Evolutionary conservation across 2,888 invertebrate species (phyloP).

Genomic region (Tetranychus truncatus): DNA sequence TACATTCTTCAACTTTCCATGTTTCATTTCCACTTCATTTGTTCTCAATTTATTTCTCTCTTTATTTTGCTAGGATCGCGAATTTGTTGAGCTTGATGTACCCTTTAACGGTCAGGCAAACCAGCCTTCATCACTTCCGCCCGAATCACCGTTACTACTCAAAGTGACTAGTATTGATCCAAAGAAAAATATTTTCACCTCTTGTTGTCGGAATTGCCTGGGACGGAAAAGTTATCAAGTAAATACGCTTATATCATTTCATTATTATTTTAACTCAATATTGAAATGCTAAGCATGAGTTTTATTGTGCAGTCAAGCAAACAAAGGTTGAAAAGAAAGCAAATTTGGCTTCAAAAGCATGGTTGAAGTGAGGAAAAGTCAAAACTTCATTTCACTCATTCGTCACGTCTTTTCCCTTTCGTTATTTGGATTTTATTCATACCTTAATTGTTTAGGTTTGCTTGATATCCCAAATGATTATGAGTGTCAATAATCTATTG

Average conservation of each 20-base stretch:
- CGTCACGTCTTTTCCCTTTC: no score
- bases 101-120: constrained; percentile 84
- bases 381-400: no score
- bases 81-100: constrained; percentile 87
- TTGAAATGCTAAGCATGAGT: background rate
- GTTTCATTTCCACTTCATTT: background rate
- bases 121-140: constrained; percentile 44
- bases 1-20: background rate
- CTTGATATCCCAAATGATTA: no score
- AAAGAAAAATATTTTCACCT: constrained; percentile 28
- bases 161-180: constrained; percentile 26
- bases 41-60: constrained; percentile 2
- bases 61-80: constrained; percentile 53
- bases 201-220: constrained; percentile 29
- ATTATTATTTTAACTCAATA: background rate
- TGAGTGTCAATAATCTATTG: no score
- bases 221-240: constrained; percentile 15
- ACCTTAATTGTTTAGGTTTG: no score
- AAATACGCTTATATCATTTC: constrained; percentile 5
- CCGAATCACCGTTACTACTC: constrained; percentile 33
- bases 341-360: background rate
- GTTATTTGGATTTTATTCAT: no score
- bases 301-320: background rate
- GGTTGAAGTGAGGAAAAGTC: no score
- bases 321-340: background rate